These are phyloP conservation scores for Phymatocera aterrima DNA, from an alignment of 2,888 invertebrate species.

Conservation along the genomic window DNA sequence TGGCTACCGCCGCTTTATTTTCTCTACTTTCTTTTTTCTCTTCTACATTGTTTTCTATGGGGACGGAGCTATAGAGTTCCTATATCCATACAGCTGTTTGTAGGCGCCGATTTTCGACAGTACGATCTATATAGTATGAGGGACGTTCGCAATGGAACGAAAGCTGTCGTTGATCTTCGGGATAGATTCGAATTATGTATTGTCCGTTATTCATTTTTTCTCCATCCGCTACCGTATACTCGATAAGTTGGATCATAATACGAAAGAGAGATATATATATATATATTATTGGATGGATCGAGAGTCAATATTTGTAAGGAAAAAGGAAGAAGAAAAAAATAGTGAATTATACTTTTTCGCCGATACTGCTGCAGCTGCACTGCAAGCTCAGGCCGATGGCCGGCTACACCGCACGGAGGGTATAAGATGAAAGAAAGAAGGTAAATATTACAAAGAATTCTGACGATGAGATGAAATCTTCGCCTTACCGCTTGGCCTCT, in stretches of 20 bases:
- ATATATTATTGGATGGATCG: background rate
- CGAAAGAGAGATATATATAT: no score
- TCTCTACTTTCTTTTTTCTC: background rate
- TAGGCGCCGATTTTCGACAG: background rate
- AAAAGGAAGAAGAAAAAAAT: background rate
- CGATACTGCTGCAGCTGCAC: conserved; percentile 19
- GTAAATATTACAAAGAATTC: conserved; percentile 51
- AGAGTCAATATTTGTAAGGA: background rate
- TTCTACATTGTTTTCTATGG: background rate
- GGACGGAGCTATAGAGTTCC: background rate
- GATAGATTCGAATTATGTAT: background rate
- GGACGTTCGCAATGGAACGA: background rate
- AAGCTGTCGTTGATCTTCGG: no score
- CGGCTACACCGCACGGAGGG: background rate
- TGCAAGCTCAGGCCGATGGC: background rate
- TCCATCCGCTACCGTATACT: background rate
- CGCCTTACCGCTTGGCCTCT: conserved; percentile 48
- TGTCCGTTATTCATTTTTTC: background rate
- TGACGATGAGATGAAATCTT: conserved; percentile 68
- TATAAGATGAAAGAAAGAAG: conserved; percentile 41
- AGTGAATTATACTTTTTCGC: background rate
- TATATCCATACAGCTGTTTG: background rate
- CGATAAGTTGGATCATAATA: conserved; percentile 2
- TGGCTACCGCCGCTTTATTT: background rate
- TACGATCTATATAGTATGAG: no score